A percentile compares a stretch with the other conserved stretches of the same genome.
These are phyloP conservation scores for Tigriopus californicus DNA, from an alignment of 2,888 invertebrate species.

Conservation along the genomic window DNA sequence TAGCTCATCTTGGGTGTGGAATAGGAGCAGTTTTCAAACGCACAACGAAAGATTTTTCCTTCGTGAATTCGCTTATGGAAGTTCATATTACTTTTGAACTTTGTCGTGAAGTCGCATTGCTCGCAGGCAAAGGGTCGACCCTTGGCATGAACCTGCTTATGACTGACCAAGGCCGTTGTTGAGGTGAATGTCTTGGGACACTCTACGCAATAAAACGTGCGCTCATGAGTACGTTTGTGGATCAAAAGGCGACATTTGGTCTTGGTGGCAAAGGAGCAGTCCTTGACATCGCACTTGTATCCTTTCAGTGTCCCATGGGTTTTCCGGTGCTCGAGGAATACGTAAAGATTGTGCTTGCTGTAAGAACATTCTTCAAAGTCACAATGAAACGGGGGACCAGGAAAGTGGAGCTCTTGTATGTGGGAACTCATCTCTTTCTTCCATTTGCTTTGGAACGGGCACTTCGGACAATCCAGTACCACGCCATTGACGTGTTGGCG, in stretches of 20 bases:
- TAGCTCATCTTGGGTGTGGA: conserved; percentile 44
- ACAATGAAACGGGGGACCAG: conserved; percentile 43
- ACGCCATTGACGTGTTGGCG: conserved; percentile 37
- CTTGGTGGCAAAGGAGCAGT: neutral
- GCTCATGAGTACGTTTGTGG: neutral
- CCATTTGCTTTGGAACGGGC: conserved; percentile 42
- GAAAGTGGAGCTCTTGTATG: conserved; percentile 36
- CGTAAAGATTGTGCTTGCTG: conserved; percentile 33
- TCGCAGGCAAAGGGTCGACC: conserved; percentile 42
- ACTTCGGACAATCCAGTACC: conserved; percentile 40
- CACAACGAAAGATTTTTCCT: conserved; percentile 42
- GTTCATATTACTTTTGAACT: conserved; percentile 43
- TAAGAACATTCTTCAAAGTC: conserved; percentile 33
- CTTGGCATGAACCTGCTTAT: conserved; percentile 36
- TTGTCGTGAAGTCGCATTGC: conserved; percentile 45
- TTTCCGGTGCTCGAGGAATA: conserved; percentile 39
- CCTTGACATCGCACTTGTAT: conserved; percentile 26
- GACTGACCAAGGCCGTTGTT: conserved; percentile 39
- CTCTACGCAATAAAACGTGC: conserved; percentile 30
- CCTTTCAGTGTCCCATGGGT: conserved; percentile 35
- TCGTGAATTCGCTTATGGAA: conserved; percentile 42
- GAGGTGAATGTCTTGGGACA: conserved; percentile 40
- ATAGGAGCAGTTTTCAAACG: conserved; percentile 40
- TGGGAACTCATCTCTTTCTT: conserved; percentile 41
- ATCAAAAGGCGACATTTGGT: neutral